Percentiles rank a stretch among this genome's conserved stretches.
phyloP scores from a whole-genome alignment of 2,113 vertebrate genomes.

The Lucifuga dentata region DNA sequence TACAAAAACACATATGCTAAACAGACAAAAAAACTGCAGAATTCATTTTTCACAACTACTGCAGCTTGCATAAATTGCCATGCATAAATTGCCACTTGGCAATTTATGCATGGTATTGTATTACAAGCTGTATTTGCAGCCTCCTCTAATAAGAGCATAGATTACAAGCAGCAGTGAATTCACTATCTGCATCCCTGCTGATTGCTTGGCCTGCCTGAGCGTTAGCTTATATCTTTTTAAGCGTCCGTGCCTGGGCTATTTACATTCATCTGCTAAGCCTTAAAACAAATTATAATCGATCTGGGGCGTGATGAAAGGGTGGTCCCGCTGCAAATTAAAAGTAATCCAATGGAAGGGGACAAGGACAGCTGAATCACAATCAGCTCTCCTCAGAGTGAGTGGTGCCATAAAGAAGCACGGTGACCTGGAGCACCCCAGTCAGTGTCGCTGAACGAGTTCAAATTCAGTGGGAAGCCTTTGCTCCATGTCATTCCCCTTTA shows the following conservation, averaged over 20 bases:
- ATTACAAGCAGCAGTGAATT: slow-evolving; percentile 65
- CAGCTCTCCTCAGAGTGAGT: slow-evolving; percentile 6
- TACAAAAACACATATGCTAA: neutral
- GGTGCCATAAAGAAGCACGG: slow-evolving; percentile 14
- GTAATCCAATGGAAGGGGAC: slow-evolving; percentile 51
- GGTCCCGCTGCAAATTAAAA: slow-evolving; percentile 65
- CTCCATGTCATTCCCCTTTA: too few relatives aligned
- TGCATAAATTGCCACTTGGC: slow-evolving; percentile 31
- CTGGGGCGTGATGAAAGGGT: slow-evolving; percentile 64
- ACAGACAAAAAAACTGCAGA: neutral
- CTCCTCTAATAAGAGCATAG: slow-evolving; percentile 73
- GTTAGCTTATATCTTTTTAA: slow-evolving; percentile 70
- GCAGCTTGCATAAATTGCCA: too few relatives aligned
- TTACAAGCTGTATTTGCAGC: slow-evolving; percentile 71
- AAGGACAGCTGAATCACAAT: slow-evolving; percentile 51
- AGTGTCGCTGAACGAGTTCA: too few relatives aligned
- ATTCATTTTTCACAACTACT: slow-evolving; percentile 21
- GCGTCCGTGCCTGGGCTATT: slow-evolving; percentile 59
- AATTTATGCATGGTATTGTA: slow-evolving; percentile 70
- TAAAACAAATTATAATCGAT: slow-evolving; percentile 81
- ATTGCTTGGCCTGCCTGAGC: slow-evolving; percentile 47
- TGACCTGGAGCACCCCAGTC: neutral
- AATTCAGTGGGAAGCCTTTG: too few relatives aligned
- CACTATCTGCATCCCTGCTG: slow-evolving; percentile 47
- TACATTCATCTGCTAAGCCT: slow-evolving; percentile 74